A percentile compares a stretch with the other conserved stretches of the same genome.
phyloP scores from a whole-genome alignment of 2,797 vertebrate species.

The Betta splendens region DNA sequence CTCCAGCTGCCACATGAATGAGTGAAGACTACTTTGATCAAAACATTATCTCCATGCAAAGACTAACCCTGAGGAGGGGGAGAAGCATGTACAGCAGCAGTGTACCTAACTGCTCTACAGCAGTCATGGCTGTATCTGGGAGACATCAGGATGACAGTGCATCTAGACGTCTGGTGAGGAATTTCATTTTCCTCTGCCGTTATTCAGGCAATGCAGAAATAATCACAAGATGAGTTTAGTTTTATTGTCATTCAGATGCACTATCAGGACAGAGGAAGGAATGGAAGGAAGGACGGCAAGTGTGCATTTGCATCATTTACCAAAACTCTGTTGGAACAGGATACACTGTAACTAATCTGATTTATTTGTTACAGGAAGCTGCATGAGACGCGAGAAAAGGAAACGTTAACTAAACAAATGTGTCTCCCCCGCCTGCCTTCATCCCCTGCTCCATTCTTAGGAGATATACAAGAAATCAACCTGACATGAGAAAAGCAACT shows the following conservation, averaged over 20 bases:
- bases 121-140: slow-evolving; percentile 61
- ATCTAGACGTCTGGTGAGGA: slow-evolving; percentile 44
- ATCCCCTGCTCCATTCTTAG: slow-evolving; percentile 18
- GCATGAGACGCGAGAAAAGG: slow-evolving; percentile 24
- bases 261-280: slow-evolving; percentile 43
- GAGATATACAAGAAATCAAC: slow-evolving; percentile 34
- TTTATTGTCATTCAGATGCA: slow-evolving; percentile 62
- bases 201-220: slow-evolving; percentile 47
- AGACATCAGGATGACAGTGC: slow-evolving; percentile 46
- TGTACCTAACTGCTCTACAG: slow-evolving; percentile 41
- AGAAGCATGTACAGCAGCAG: slow-evolving; percentile 25
- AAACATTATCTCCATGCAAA: slow-evolving; percentile 61
- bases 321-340: slow-evolving; percentile 57
- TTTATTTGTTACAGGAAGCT: slow-evolving; percentile 44
- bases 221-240: slow-evolving; percentile 36
- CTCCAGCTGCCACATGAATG: slow-evolving; percentile 24
- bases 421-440: slow-evolving; percentile 1
- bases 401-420: slow-evolving; percentile 47
- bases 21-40: slow-evolving; percentile 49
- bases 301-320: slow-evolving; percentile 65
- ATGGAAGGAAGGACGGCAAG: slow-evolving; percentile 54
- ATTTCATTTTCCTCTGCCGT: slow-evolving; percentile 48
- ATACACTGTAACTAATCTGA: slow-evolving; percentile 59
- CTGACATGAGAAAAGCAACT: slow-evolving; percentile 28
- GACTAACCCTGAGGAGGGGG: slow-evolving; percentile 13